phyloP scores from a whole-genome alignment of 2,888 invertebrate species.

The Lydus trimaculatus region DNA sequence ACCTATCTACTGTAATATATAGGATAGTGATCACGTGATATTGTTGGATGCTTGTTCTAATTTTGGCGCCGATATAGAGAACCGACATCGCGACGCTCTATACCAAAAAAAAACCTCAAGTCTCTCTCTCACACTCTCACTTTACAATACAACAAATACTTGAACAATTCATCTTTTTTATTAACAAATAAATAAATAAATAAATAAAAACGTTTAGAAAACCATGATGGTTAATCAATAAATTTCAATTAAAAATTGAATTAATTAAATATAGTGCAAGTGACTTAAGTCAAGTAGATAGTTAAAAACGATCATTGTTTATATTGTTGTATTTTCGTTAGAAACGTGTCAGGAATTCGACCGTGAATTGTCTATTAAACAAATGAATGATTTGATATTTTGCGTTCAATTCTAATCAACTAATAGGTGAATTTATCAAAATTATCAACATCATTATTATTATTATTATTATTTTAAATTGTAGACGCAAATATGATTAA shows the following conservation, averaged over 20 bases:
- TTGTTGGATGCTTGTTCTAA: background rate
- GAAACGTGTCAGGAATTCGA: conserved; percentile 11
- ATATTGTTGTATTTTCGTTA: conserved; percentile 10
- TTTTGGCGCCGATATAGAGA: background rate
- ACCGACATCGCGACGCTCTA: conserved; percentile 3
- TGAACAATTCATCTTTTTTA: too few species aligned
- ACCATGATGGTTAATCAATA: too few species aligned
- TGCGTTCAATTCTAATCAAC: background rate
- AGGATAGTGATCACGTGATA: background rate
- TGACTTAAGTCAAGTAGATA: background rate
- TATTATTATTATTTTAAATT: background rate
- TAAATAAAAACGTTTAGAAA: too few species aligned
- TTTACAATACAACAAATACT: background rate
- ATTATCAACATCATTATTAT: background rate
- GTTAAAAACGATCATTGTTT: background rate
- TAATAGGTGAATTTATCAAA: background rate
- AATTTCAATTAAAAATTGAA: too few species aligned
- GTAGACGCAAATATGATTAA: conserved; percentile 74
- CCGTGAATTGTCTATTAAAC: conserved; percentile 14
- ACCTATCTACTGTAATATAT: background rate
- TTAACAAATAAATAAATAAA: too few species aligned
- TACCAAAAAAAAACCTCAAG: background rate
- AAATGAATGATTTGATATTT: conserved; percentile 3
- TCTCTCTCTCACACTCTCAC: too few species aligned
- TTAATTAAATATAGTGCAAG: too few species aligned